Conservation (phyloP, 2,888 invertebrate species). For the Brenthis ino region DNA sequence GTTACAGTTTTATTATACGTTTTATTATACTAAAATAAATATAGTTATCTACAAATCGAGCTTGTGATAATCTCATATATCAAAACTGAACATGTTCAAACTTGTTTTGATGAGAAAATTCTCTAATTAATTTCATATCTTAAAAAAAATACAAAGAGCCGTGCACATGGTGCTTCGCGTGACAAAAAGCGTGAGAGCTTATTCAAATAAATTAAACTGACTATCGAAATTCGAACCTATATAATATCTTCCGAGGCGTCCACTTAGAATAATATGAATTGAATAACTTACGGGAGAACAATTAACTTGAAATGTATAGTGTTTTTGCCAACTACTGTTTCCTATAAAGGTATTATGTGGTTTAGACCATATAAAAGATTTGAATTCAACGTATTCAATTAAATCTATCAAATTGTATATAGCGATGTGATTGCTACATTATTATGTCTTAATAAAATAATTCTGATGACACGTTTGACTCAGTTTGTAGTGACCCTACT, state of each 20-base stretch:
- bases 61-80: background rate
- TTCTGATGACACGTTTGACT: too few relatives aligned
- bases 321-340: too few relatives aligned
- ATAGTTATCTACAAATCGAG: background rate
- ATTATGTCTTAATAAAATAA: too few relatives aligned
- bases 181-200: constrained; percentile 29
- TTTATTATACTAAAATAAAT: background rate
- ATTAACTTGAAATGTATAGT: too few relatives aligned
- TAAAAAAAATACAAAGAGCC: constrained; percentile 44
- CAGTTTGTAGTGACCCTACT: too few relatives aligned
- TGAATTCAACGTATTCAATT: too few relatives aligned
- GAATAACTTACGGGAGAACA: background rate
- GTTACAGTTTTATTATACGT: too few relatives aligned
- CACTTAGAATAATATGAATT: background rate
- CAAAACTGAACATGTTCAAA: constrained; percentile 32
- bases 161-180: constrained; percentile 30
- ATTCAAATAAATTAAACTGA: constrained; percentile 19
- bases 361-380: too few relatives aligned
- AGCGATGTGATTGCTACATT: too few relatives aligned
- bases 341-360: too few relatives aligned
- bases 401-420: too few relatives aligned
- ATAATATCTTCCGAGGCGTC: constrained; percentile 5
- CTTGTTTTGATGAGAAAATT: constrained; percentile 32
- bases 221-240: constrained; percentile 2
- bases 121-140: constrained; percentile 28